A percentile compares a stretch with the other conserved stretches of the same genome.
These are phyloP conservation scores for Andricus quercusramuli DNA, from an alignment of 2,888 invertebrate species.

Conservation along the genomic window DNA sequence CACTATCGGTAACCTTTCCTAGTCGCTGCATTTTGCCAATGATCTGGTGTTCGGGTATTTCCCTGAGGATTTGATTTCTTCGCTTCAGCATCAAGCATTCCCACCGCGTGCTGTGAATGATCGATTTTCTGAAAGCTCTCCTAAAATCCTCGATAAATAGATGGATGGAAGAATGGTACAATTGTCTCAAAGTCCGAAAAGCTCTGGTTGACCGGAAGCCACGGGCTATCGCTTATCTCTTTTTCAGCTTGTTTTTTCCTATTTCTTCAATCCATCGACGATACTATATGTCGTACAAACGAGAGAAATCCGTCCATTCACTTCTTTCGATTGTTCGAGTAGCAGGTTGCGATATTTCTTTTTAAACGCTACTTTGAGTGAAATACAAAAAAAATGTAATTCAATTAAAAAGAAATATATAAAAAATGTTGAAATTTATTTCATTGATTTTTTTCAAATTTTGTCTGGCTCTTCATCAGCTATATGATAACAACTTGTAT, in stretches of 20 bases:
- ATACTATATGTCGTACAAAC: neutral
- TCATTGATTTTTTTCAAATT: too few species aligned
- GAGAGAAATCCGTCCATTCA: neutral
- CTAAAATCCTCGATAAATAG: constrained; percentile 33
- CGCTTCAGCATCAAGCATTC: constrained; percentile 9
- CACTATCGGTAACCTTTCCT: constrained; percentile 38
- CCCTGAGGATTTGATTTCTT: constrained; percentile 52
- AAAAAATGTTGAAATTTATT: neutral
- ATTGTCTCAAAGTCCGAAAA: constrained; percentile 39
- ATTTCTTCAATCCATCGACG: neutral
- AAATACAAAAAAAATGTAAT: neutral
- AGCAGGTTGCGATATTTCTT: too few species aligned
- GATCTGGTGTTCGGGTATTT: constrained; percentile 30
- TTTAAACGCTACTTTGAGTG: neutral
- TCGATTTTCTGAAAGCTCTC: constrained; percentile 31
- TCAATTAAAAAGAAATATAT: neutral
- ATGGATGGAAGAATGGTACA: constrained; percentile 23
- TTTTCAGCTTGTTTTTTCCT: neutral
- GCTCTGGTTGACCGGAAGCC: constrained; percentile 53
- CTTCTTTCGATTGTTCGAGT: neutral
- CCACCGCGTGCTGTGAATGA: constrained; percentile 10
- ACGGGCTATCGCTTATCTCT: constrained; percentile 28
- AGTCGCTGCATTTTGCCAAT: constrained; percentile 37
- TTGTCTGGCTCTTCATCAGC: too few species aligned
- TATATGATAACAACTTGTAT: too few species aligned